These are phyloP conservation scores for Spilosoma lubricipeda DNA, from an alignment of 2,888 invertebrate genomes.

Conservation along the genomic window DNA sequence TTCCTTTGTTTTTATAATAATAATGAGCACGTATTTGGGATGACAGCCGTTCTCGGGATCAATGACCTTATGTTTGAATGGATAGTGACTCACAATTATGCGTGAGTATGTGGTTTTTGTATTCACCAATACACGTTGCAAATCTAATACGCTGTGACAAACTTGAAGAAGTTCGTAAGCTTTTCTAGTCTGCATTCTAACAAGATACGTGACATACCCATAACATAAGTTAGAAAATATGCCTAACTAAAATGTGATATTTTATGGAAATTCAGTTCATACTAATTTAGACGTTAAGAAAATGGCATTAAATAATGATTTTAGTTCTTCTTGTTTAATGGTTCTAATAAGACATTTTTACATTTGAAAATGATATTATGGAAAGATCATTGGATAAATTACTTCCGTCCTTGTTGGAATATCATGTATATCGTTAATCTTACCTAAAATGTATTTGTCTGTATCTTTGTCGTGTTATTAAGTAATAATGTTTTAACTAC, in stretches of 20 bases:
- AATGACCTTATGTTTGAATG: constrained; percentile 31
- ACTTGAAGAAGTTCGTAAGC: neutral
- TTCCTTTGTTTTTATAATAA: constrained; percentile 47
- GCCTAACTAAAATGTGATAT: neutral
- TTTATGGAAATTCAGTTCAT: neutral
- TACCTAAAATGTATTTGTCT: neutral
- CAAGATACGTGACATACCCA: neutral
- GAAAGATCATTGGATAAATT: neutral
- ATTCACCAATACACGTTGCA: neutral
- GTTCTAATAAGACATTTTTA: neutral
- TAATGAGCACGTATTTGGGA: constrained; percentile 43
- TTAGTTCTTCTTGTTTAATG: neutral
- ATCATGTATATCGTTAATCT: neutral
- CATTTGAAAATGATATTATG: too few species aligned
- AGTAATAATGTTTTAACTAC: too few species aligned
- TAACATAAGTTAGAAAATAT: neutral
- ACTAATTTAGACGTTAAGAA: neutral
- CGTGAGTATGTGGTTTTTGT: constrained; percentile 18
- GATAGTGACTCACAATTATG: constrained; percentile 15
- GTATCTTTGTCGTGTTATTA: too few species aligned
- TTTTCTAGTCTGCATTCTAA: neutral
- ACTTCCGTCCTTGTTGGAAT: neutral
- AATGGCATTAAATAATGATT: neutral
- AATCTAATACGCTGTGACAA: neutral
- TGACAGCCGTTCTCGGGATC: constrained; percentile 39